Base-by-base conservation (phyloP, 1,140 invertebrate genomes). In the Andricus grossulariae region DNA sequence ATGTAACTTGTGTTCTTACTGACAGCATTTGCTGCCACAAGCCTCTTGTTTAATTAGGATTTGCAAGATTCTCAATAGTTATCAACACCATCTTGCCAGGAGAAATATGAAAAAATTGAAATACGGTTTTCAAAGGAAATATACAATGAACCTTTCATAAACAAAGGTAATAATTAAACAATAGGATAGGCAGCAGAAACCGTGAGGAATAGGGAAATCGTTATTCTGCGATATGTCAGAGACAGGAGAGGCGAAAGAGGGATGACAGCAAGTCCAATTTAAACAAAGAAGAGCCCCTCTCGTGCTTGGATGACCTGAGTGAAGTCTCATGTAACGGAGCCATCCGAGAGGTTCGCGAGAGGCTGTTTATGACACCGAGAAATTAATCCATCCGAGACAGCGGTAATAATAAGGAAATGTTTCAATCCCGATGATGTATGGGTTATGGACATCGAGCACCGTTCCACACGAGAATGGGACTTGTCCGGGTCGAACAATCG, bases 351-450 rank as follows among this genome's bases (percentile, higher is more conserved):
- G 25, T 66, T 66, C 57, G 57, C 57, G 60, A 66, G 60, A 66
- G 60, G 60, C 25, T 66, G 60, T 66, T 66, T 66, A 66, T 66
- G 88, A 88, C 87, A 85, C 87, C 82, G 79, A 82, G 86, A 90
- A 66, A 91, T 91, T 91, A 91, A 91, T 91, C 90, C 90, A 90
- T 88, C 87, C 89, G 84, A 80, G 87, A 86, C 89, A 88, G 88
- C 83, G 86, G 89, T 91, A 91, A 91, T 91, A 91, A 90, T 91
- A 90, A 91, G 89, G 90, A 91, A 91, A 91, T 91, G 90, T 91
- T 91, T 91, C 90, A 91, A 91, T 91, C 89, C 86, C 85, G 86
- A 85, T 91, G 90, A 91, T 91, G 89, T 91, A 91, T 91, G 89
- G 86, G 85, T 82, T 86, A 83, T 84, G 83, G 85, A 84, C 84